These are phyloP conservation scores for Marmota monax DNA, from an alignment of 2,113 vertebrate species.

Conservation along the genomic window DNA sequence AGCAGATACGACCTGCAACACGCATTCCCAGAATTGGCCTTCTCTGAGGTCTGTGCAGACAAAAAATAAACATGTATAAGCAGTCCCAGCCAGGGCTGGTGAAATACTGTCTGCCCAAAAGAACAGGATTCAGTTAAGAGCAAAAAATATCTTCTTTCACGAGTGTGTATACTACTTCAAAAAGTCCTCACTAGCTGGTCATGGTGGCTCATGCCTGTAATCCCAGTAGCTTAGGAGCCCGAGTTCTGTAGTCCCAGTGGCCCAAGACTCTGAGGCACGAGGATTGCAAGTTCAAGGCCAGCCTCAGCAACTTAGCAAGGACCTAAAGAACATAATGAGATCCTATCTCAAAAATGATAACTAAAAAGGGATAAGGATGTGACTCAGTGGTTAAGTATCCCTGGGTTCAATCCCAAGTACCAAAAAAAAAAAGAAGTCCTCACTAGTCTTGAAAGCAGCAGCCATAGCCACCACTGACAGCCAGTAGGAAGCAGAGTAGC, in stretches of 20 bases:
- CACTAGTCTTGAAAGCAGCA: background rate
- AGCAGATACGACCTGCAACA: conserved; percentile 22
- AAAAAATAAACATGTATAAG: conserved; percentile 51
- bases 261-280: no score
- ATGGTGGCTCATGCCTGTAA: no score
- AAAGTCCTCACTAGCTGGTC: background rate
- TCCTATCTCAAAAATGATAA: no score
- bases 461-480: background rate
- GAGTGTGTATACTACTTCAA: background rate
- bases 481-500: background rate
- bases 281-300: no score
- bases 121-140: background rate
- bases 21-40: conserved; percentile 13
- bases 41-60: conserved; percentile 35
- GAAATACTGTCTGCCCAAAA: conserved; percentile 1
- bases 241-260: no score
- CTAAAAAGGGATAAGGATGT: no score
- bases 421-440: background rate
- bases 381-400: no score
- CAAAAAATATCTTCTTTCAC: background rate
- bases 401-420: no score
- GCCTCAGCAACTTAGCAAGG: no score
- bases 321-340: no score
- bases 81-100: background rate
- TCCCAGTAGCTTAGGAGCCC: no score